Evolutionary conservation across 2,888 invertebrate species (phyloP), one percentile per base, ranked within the genome.

Genomic region (Cheilosia pagana): DNA sequence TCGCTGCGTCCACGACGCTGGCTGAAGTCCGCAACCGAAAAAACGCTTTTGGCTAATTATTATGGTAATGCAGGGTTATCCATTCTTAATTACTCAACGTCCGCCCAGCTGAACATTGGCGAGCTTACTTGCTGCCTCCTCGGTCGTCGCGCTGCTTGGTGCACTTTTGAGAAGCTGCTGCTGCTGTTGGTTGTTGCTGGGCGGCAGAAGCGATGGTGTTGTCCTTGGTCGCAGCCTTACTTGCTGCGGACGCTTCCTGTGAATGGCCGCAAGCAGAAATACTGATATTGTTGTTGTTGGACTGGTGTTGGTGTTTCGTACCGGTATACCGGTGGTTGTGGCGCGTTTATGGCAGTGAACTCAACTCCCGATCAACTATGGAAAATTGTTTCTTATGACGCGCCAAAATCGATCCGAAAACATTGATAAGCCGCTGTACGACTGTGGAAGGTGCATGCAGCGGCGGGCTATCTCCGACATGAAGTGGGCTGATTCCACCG

Each of bases 81-180:
- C 87, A 87, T 85, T 87, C 87, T 87, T 87, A 87, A 87, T 87
- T 87, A 87, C 87, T 87, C 87, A 87, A 87, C 87, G 87, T 87
- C 87, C 87, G 85, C 87, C 87, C 87, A 85, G 81, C 85, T 86
- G 81, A 85, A 81, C 75, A 85, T 71, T 81, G 70, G 31, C 43
- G 65, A 76, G 81, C 81, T 75, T 81, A 59, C 65, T 60, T 52
- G 50, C 65, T 59, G 62, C 45, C 21, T 35, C 8, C 12, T 39
- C 28, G 25, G n/a, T n/a, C n/a, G n/a, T n/a, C 5, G 16, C 12
- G 19, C 10, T 60, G 28, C 28, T 1, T 2, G 1, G 1, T 28
- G 4, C 35, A 59, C 35, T 48, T 75, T 81, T 67, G 48, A 63
- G 81, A 70, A 70, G 39, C 55, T 67, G 45, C 52, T 67, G 45